phyloP scores from a whole-genome alignment of 2,888 invertebrate genomes.

The Drosophila recens region DNA sequence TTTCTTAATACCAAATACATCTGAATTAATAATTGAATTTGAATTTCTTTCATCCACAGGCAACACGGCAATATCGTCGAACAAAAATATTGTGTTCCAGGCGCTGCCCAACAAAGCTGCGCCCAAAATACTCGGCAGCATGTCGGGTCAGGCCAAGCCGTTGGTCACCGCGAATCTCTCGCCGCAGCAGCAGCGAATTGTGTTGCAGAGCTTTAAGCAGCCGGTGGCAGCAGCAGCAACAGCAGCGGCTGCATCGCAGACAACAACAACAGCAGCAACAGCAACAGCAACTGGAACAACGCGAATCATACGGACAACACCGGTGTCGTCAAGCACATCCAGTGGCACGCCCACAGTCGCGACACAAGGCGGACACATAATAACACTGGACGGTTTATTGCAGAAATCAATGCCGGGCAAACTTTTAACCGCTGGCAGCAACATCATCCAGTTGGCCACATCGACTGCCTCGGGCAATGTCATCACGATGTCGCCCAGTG shows the following conservation, averaged over 20 bases:
- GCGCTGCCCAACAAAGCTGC: conserved; percentile 58
- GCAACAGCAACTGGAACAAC: conserved; percentile 40
- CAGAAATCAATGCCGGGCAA: conserved; percentile 76
- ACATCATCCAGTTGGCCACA: conserved; percentile 86
- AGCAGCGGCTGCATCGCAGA: conserved; percentile 24
- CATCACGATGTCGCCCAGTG: conserved; percentile 50
- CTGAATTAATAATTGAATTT: not conserved
- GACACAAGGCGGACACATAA: conserved; percentile 86
- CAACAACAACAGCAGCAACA: conserved; percentile 1
- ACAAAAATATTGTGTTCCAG: conserved; percentile 73
- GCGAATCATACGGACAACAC: conserved; percentile 62
- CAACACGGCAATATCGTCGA: conserved; percentile 75
- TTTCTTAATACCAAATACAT: not conserved
- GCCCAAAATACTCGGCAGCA: conserved; percentile 66
- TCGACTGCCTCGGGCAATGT: conserved; percentile 54
- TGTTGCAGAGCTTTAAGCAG: conserved; percentile 84
- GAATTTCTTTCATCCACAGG: conserved; percentile 57
- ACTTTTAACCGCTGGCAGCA: conserved; percentile 82
- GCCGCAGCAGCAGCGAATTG: conserved; percentile 83
- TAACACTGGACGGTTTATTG: conserved; percentile 83
- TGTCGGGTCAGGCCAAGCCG: conserved; percentile 43
- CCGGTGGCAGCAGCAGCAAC: conserved; percentile 52
- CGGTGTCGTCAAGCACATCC: conserved; percentile 33
- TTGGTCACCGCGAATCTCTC: conserved; percentile 78
- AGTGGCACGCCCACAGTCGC: conserved; percentile 71